Percentiles rank a stretch among this genome's conserved stretches.
These are phyloP conservation scores for Centroberyx gerrardi DNA, from an alignment of 2,797 vertebrate species.

Conservation along the genomic window DNA sequence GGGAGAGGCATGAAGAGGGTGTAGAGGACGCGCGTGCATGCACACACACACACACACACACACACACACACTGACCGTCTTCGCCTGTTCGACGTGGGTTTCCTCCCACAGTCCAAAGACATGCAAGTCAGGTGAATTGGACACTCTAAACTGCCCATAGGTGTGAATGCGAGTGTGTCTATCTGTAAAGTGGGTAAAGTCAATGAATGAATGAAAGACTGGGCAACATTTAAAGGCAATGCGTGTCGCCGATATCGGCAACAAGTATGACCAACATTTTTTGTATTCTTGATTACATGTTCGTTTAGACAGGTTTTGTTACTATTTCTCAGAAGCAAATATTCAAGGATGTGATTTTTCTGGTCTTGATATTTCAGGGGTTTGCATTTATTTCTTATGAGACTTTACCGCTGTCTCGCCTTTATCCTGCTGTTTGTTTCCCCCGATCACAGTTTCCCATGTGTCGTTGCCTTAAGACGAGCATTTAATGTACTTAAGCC, in stretches of 20 bases:
- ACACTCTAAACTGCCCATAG: not conserved
- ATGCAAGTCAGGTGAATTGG: no score
- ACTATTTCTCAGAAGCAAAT: not conserved
- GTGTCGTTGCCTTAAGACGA: slow-evolving; percentile 23
- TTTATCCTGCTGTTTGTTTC: no score
- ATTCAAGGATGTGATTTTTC: not conserved
- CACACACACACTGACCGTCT: slow-evolving; percentile 66
- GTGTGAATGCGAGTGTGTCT: not conserved
- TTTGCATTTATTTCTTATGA: no score
- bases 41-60: slow-evolving; percentile 39
- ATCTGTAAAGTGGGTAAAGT: no score
- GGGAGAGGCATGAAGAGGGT: slow-evolving; percentile 94
- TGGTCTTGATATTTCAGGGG: not conserved
- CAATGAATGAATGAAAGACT: no score
- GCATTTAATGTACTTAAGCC: slow-evolving; percentile 31
- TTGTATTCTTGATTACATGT: no score
- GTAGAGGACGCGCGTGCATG: slow-evolving; percentile 72
- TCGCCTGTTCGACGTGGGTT: slow-evolving; percentile 64
- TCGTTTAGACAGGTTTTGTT: no score
- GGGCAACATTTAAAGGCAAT: not conserved
- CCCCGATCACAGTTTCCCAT: not conserved
- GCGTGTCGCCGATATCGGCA: no score
- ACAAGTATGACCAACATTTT: no score
- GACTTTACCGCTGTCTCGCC: not conserved
- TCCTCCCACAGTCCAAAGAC: no score